phyloP scores from a whole-genome alignment of 2,797 vertebrate species.

The Leuciscus waleckii region DNA sequence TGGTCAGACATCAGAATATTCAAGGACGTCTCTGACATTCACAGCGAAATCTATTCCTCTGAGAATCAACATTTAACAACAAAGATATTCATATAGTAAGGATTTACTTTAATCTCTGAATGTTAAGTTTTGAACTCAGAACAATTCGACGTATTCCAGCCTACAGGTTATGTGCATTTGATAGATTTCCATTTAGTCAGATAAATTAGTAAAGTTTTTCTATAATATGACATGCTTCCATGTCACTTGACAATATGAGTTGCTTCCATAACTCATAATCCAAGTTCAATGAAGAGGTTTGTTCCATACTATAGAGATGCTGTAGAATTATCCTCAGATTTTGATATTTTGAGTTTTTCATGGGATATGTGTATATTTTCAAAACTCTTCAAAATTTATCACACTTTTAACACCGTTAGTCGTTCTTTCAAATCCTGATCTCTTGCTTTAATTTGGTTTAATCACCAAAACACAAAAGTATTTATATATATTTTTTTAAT shows the following conservation, averaged over 20 bases:
- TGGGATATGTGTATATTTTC: background rate
- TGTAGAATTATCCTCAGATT: background rate
- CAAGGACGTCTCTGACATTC: background rate
- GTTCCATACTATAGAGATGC: background rate
- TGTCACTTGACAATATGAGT: background rate
- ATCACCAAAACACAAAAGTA: background rate
- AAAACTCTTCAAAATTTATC: background rate
- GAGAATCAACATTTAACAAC: background rate
- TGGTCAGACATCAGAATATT: background rate
- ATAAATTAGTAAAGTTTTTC: background rate
- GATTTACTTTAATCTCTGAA: background rate
- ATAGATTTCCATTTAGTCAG: background rate
- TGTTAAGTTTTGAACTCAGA: background rate
- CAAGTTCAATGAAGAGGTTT: background rate
- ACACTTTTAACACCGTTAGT: background rate
- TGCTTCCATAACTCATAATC: background rate
- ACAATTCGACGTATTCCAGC: background rate
- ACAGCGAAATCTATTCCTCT: background rate
- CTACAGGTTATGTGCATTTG: background rate
- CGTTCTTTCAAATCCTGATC: background rate
- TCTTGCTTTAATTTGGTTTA: background rate
- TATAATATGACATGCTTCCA: background rate
- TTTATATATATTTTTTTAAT: background rate
- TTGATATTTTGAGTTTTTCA: background rate
- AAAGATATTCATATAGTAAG: background rate